Conservation (phyloP, 2,797 vertebrate genomes). For the Molossus molossus region DNA sequence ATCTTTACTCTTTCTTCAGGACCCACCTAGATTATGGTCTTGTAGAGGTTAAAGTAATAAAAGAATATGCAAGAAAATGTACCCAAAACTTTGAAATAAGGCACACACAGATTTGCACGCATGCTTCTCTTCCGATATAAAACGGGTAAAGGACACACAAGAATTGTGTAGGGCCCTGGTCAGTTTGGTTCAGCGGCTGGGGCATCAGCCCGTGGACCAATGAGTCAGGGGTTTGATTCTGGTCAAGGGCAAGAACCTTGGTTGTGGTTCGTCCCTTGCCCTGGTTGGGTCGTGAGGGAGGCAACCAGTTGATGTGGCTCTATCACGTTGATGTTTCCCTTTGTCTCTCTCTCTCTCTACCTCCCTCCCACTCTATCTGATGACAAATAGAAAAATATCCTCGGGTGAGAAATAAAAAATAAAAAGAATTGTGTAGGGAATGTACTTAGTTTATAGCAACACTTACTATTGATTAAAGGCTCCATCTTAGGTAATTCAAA, state of each 20-base stretch:
- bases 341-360: background rate
- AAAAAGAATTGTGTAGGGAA: background rate
- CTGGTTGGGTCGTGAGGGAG: no score
- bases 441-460: background rate
- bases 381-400: no score
- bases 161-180: background rate
- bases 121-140: background rate
- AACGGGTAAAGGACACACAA: background rate
- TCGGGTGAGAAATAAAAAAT: background rate
- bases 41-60: slow-evolving; percentile 16
- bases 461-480: background rate
- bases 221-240: background rate
- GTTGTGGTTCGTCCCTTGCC: no score
- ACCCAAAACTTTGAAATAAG: slow-evolving; percentile 26
- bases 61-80: background rate
- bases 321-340: no score
- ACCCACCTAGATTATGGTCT: background rate
- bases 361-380: no score
- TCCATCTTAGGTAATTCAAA: background rate
- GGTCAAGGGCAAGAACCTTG: no score
- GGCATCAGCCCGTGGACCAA: background rate
- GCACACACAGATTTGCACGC: rapidly evolving
- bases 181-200: no score
- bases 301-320: no score
- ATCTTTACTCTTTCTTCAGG: background rate